Percentiles rank a stretch among this genome's conserved stretches.
phyloP scores from a whole-genome alignment of 2,113 vertebrate genomes.

The Melanostigma gelatinosum region DNA sequence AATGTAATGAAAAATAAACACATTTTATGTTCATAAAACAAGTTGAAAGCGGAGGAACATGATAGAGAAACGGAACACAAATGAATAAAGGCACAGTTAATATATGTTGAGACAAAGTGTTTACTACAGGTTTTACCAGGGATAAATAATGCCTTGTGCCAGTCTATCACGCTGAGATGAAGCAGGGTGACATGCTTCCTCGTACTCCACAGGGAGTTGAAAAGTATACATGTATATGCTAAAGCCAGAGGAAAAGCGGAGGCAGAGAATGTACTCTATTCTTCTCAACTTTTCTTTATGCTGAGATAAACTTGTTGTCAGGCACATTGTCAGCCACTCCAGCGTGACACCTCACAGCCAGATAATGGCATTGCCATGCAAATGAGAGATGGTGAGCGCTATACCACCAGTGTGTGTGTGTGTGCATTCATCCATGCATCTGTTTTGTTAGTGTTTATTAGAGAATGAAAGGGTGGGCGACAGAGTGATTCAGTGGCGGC shows the following conservation, averaged over 20 bases:
- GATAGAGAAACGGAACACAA: slow-evolving; percentile 11
- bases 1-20: slow-evolving; percentile 61
- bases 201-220: slow-evolving; percentile 53
- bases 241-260: slow-evolving; percentile 62
- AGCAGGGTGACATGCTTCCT: slow-evolving; percentile 61
- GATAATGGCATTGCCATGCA: slow-evolving; percentile 84
- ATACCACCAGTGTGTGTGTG: slow-evolving; percentile 46
- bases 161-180: slow-evolving; percentile 45
- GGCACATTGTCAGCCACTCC: slow-evolving; percentile 76
- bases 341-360: slow-evolving; percentile 80
- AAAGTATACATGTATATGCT: slow-evolving; percentile 57
- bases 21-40: slow-evolving; percentile 35
- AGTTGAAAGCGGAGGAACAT: slow-evolving; percentile 17
- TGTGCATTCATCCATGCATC: slow-evolving; percentile 63
- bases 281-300: slow-evolving; percentile 78
- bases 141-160: slow-evolving; percentile 59
- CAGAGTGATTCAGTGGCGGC: slow-evolving; percentile 65
- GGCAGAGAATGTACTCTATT: slow-evolving; percentile 74
- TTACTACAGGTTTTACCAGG: slow-evolving; percentile 39
- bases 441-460: slow-evolving; percentile 75
- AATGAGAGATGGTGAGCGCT: slow-evolving; percentile 74
- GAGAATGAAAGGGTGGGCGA: slow-evolving; percentile 67
- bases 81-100: slow-evolving; percentile 25
- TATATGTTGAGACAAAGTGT: slow-evolving; percentile 54
- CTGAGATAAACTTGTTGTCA: slow-evolving; percentile 84